A percentile compares a stretch with the other conserved stretches of the same genome.
Evolutionary conservation across 2,888 invertebrate genomes (phyloP).

Genomic region (Parthenolecanium corni): DNA sequence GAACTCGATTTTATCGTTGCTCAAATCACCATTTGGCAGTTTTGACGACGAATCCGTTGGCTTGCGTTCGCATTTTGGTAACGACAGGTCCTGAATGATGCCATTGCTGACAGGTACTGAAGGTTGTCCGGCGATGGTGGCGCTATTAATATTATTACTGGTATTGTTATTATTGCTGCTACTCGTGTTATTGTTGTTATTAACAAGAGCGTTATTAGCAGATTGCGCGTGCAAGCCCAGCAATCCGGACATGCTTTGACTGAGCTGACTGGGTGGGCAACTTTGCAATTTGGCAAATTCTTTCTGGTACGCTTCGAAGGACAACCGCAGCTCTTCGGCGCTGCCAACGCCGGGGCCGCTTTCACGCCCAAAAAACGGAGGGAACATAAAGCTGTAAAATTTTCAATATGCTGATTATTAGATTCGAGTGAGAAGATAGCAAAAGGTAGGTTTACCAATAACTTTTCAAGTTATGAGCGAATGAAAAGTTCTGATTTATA

Average conservation of each 20-base stretch:
- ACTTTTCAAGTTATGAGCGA: too few species aligned
- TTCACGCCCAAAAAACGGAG: slow-evolving; percentile 69
- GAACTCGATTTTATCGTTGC: slow-evolving; percentile 17
- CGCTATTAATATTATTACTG: neutral
- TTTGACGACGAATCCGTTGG: slow-evolving; percentile 31
- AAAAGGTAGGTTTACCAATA: too few species aligned
- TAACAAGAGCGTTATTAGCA: slow-evolving; percentile 31
- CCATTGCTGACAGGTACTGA: slow-evolving; percentile 33
- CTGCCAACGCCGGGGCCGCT: slow-evolving; percentile 32
- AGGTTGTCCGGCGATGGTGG: too few species aligned
- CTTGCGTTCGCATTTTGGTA: slow-evolving; percentile 54
- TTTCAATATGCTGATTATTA: too few species aligned
- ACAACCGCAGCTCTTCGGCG: slow-evolving; percentile 78
- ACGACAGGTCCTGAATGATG: slow-evolving; percentile 67
- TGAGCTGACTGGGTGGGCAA: slow-evolving; percentile 29
- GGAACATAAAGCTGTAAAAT: slow-evolving; percentile 55
- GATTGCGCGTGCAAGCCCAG: slow-evolving; percentile 68
- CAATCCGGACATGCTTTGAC: slow-evolving; percentile 42
- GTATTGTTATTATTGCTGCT: slow-evolving; percentile 28
- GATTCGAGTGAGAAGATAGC: too few species aligned
- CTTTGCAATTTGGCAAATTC: slow-evolving; percentile 68
- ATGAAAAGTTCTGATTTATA: too few species aligned
- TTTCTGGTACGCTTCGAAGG: slow-evolving; percentile 82
- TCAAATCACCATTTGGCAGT: slow-evolving; percentile 20
- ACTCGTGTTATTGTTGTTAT: slow-evolving; percentile 25